These are phyloP conservation scores for Celastrina argiolus DNA, from an alignment of 2,888 invertebrate species.

Conservation along the genomic window DNA sequence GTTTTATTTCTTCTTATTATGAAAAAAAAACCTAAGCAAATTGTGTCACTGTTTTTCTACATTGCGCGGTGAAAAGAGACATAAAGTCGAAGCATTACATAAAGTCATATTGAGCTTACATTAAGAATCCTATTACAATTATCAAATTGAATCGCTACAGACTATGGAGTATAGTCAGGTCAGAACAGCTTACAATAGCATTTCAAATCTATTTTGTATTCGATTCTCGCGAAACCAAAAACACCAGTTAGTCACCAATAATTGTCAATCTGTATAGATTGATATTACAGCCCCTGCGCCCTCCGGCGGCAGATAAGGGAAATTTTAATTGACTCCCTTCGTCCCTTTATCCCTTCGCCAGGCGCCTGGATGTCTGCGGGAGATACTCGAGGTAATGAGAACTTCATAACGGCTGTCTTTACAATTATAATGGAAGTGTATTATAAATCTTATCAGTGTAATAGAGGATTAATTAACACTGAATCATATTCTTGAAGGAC, in stretches of 20 bases:
- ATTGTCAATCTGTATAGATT: conserved; percentile 37
- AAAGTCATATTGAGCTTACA: too few relatives aligned
- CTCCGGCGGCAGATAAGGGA: conserved; percentile 43
- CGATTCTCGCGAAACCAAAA: neutral
- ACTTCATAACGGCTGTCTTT: neutral
- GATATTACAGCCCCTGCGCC: conserved; percentile 36
- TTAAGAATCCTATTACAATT: too few relatives aligned
- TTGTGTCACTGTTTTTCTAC: too few relatives aligned
- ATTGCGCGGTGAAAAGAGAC: too few relatives aligned
- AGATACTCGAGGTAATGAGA: conserved; percentile 32
- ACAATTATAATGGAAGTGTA: neutral
- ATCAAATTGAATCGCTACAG: too few relatives aligned
- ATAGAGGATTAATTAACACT: neutral
- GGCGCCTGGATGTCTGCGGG: conserved; percentile 36
- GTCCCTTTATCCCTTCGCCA: too few relatives aligned
- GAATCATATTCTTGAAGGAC: neutral
- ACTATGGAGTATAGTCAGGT: too few relatives aligned
- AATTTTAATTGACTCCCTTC: conserved; percentile 47
- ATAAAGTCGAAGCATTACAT: too few relatives aligned
- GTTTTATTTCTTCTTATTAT: too few relatives aligned
- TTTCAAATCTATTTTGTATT: neutral
- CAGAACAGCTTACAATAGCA: too few relatives aligned
- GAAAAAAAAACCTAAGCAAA: too few relatives aligned
- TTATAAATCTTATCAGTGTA: neutral
- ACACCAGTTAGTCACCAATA: conserved; percentile 24